Evolutionary conservation across 1,140 invertebrate species (phyloP).

Genomic region (Panulirus ornatus): DNA sequence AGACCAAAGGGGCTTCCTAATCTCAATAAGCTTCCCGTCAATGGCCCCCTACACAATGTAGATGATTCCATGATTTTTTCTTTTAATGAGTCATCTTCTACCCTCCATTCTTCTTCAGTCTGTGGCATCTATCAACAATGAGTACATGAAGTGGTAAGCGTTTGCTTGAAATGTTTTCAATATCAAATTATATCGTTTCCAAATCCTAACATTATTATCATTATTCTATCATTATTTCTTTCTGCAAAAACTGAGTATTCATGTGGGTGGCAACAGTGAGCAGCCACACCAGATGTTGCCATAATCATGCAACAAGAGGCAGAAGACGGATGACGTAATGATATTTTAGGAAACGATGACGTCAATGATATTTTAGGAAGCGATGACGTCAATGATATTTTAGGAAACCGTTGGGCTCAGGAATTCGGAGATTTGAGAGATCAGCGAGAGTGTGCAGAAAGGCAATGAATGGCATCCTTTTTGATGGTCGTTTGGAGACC

Average conservation of each 20-base stretch:
- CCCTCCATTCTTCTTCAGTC: no score
- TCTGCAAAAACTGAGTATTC: not conserved
- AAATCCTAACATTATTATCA: not conserved
- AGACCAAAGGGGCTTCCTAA: no score
- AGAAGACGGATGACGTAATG: not conserved
- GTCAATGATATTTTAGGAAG: not conserved
- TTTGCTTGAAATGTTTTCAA: no score
- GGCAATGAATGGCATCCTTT: constrained; percentile 40
- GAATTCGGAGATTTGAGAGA: constrained; percentile 16
- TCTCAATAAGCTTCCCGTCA: no score
- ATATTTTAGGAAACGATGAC: not conserved
- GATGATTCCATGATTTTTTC: no score
- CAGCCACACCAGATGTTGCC: not conserved
- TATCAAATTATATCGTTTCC: no score
- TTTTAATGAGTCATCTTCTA: no score
- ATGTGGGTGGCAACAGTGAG: not conserved
- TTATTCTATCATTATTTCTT: not conserved
- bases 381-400: constrained; percentile 8
- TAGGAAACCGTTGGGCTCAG: constrained; percentile 1
- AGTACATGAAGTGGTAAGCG: no score
- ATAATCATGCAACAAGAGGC: not conserved
- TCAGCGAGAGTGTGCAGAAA: constrained; percentile 41
- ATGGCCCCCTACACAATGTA: no score
- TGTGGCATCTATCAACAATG: no score
- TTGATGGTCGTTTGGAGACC: constrained; percentile 30